phyloP scores from a whole-genome alignment of 1,140 invertebrate species.

The Aplysia californica region DNA sequence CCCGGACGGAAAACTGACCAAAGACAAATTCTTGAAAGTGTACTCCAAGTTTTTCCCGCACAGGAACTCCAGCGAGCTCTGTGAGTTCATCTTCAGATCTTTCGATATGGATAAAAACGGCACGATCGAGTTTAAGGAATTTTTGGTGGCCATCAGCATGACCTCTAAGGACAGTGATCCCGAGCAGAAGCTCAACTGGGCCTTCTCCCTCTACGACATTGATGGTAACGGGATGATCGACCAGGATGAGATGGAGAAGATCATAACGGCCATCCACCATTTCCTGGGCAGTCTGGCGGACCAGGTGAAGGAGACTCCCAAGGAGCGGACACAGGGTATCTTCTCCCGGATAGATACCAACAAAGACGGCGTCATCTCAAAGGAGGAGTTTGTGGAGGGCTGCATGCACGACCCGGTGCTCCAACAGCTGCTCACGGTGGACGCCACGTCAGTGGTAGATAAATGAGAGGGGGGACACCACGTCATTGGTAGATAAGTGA shows the following conservation, averaged over 20 bases:
- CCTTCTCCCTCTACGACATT: constrained; percentile 97
- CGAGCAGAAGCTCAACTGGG: constrained; percentile 99
- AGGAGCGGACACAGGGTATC: constrained; percentile 97
- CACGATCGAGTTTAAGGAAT: constrained; percentile 69
- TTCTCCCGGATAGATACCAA: constrained; percentile 99
- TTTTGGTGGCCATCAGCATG: constrained; percentile 88
- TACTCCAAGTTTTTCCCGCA: constrained; percentile 95
- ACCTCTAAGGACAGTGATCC: constrained; percentile 94
- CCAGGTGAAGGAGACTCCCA: constrained; percentile 73
- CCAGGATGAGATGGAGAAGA: constrained; percentile 82
- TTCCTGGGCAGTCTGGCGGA: too few species aligned
- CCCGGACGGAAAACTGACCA: constrained; percentile 96
- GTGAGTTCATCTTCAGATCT: constrained; percentile 98
- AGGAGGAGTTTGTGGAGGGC: constrained; percentile 98
- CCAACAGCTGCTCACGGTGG: constrained; percentile 71
- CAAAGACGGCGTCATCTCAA: constrained; percentile 96
- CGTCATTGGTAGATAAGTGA: too few species aligned
- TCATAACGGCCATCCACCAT: constrained; percentile 70
- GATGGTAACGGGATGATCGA: constrained; percentile 99
- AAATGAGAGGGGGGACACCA: too few species aligned
- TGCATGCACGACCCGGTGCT: constrained; percentile 98
- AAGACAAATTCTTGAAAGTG: constrained; percentile 99
- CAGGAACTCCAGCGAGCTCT: constrained; percentile 98
- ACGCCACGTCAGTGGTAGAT: too few species aligned
- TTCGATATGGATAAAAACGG: constrained; percentile 99